Evolutionary conservation across 2,797 vertebrate species (phyloP).

Genomic region (Crocodylus rhombifer): DNA sequence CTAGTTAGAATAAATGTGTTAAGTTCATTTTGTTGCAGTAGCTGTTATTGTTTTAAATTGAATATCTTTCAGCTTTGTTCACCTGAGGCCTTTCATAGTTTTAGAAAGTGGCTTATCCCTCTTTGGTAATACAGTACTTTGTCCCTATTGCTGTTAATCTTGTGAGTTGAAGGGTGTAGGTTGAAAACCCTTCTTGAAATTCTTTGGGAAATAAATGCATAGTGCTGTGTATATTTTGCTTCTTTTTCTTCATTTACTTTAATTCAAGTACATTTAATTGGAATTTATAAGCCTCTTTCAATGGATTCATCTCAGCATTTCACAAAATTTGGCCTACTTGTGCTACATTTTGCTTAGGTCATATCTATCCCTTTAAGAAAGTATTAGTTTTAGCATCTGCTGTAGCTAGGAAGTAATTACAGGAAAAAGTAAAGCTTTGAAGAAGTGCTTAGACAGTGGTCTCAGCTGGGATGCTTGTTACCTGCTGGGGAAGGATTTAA

Average conservation of each 20-base stretch:
- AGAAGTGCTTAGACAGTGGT: constrained; percentile 12
- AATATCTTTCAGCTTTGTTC: background rate
- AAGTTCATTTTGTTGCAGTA: background rate
- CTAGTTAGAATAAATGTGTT: background rate
- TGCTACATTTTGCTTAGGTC: background rate
- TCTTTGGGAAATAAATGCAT: background rate
- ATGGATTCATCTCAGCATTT: background rate
- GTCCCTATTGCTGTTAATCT: background rate
- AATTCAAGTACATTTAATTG: background rate
- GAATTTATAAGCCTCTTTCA: background rate
- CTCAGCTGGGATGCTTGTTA: background rate
- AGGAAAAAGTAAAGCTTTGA: constrained; percentile 13
- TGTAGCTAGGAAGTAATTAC: constrained; percentile 24
- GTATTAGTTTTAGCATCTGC: background rate
- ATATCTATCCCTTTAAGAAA: background rate
- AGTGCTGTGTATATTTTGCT: background rate
- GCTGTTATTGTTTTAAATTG: background rate
- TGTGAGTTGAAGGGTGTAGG: background rate
- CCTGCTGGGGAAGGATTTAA: background rate
- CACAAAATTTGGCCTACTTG: background rate
- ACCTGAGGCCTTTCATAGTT: background rate
- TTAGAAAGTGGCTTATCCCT: background rate
- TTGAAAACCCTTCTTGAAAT: background rate
- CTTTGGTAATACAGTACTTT: background rate
- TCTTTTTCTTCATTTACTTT: background rate